phyloP scores from a whole-genome alignment of 2,888 invertebrate genomes.

The Xestia ashworthii region DNA sequence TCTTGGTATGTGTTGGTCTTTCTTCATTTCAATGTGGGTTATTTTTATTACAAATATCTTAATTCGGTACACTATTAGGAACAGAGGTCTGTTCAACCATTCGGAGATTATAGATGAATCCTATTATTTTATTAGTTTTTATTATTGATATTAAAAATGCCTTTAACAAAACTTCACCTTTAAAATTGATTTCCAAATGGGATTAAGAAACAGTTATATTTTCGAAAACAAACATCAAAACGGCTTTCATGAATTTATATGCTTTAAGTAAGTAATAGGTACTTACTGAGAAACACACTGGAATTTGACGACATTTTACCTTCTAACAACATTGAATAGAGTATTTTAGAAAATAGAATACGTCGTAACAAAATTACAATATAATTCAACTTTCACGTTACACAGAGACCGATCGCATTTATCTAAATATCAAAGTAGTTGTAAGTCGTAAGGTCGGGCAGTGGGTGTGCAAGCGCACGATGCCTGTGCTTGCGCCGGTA shows the following conservation, averaged over 20 bases:
- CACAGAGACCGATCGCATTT: constrained; percentile 39
- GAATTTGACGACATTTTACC: background rate
- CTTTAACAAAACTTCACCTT: background rate
- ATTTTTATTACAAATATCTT: background rate
- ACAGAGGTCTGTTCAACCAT: background rate
- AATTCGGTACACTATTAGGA: background rate
- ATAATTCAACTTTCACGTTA: constrained; percentile 44
- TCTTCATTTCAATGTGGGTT: background rate
- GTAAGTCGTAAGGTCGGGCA: constrained; percentile 57
- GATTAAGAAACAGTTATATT: background rate
- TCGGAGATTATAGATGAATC: background rate
- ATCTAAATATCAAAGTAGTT: constrained; percentile 61
- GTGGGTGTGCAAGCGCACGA: constrained; percentile 61
- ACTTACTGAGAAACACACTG: no score
- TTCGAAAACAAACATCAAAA: no score
- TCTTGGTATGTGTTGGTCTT: background rate
- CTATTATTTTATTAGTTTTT: background rate
- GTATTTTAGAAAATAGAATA: constrained; percentile 4
- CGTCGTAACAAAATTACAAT: constrained; percentile 14
- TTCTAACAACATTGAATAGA: background rate
- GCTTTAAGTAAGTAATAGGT: background rate
- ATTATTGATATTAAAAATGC: background rate
- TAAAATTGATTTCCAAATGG: background rate
- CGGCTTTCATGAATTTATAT: background rate
- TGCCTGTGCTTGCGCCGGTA: constrained; percentile 44